phyloP scores from a whole-genome alignment of 2,797 vertebrate genomes.

The Gadopsis marmoratus region DNA sequence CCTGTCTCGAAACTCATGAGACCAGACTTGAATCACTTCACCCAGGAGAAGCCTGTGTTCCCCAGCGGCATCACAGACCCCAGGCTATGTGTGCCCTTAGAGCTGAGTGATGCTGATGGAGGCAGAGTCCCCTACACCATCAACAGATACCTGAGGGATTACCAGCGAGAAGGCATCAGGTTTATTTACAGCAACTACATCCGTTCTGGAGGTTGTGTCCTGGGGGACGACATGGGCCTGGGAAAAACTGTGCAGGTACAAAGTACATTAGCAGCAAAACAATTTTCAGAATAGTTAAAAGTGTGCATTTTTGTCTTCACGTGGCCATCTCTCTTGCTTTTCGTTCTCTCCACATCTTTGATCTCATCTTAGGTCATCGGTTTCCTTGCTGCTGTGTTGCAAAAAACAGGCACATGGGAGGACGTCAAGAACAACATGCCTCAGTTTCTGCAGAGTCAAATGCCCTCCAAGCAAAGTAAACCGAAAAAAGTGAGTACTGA shows the following conservation, averaged over 20 bases:
- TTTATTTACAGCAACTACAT: slow-evolving; percentile 91
- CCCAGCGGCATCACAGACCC: slow-evolving; percentile 77
- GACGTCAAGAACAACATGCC: slow-evolving; percentile 96
- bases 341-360: not conserved
- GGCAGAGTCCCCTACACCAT: slow-evolving; percentile 92
- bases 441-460: slow-evolving; percentile 90
- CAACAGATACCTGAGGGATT: slow-evolving; percentile 95
- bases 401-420: slow-evolving; percentile 93
- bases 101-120: slow-evolving; percentile 78
- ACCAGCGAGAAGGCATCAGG: slow-evolving; percentile 92
- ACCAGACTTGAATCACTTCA: slow-evolving; percentile 39
- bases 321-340: not conserved
- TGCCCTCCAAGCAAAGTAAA: slow-evolving; percentile 70
- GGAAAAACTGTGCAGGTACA: slow-evolving; percentile 97
- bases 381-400: slow-evolving; percentile 93
- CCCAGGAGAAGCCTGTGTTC: slow-evolving; percentile 91
- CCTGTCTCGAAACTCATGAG: slow-evolving; percentile 77
- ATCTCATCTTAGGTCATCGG: slow-evolving; percentile 89
- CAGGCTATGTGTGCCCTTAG: slow-evolving; percentile 79
- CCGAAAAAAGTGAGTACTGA: slow-evolving; percentile 86
- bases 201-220: slow-evolving; percentile 90
- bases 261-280: not conserved
- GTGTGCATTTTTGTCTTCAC: slow-evolving; percentile 3
- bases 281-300: not conserved
- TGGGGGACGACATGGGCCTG: slow-evolving; percentile 98